These are phyloP conservation scores for Bombus ignitus DNA, from an alignment of 1,140 invertebrate genomes.

Conservation along the genomic window DNA sequence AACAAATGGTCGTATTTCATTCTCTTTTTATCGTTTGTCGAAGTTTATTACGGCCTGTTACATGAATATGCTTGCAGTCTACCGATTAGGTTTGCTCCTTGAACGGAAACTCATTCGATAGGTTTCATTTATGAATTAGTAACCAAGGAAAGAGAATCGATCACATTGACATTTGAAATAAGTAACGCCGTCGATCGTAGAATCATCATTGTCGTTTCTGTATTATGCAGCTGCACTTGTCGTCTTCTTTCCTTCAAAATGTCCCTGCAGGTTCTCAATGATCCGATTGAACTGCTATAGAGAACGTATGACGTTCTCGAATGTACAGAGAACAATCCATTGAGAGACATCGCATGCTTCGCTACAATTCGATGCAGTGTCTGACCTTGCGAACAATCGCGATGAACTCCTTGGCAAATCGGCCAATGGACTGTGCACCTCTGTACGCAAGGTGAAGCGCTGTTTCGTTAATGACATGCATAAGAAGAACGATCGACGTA, in stretches of 20 bases:
- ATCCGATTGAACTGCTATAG: neutral
- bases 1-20: neutral
- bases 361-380: neutral
- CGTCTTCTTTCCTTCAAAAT: neutral
- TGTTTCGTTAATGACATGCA: too few species aligned
- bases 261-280: neutral
- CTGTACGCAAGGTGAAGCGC: too few species aligned
- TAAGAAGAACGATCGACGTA: too few species aligned
- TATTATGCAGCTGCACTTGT: neutral
- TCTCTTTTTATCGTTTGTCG: neutral
- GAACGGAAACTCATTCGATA: too few species aligned
- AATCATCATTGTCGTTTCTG: neutral
- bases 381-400: neutral
- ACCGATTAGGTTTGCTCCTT: neutral
- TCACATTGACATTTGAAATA: neutral
- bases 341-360: neutral
- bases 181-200: neutral
- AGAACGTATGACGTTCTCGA: neutral
- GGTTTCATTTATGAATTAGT: neutral
- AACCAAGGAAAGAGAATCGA: neutral
- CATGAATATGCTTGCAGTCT: too few species aligned
- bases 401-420: slow-evolving; percentile 16
- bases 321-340: too few species aligned
- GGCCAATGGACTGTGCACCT: neutral
- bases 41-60: neutral